phyloP scores from a whole-genome alignment of 2,797 vertebrate species.

The Ibycter americanus region DNA sequence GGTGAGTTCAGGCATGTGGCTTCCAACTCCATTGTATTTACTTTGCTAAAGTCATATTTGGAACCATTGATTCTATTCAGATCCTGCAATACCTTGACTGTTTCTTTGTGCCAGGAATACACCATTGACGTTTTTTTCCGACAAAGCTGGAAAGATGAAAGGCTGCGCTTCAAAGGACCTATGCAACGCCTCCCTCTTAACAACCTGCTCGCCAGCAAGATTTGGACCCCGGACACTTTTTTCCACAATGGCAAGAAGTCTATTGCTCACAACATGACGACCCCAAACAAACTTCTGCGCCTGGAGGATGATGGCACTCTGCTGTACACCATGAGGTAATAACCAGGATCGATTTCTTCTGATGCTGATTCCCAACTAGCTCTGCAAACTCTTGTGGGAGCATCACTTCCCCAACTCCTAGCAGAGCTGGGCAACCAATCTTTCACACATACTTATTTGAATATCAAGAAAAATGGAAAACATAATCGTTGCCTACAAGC shows the following conservation, averaged over 20 bases:
- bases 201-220: conserved; percentile 89
- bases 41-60: neutral
- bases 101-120: conserved; percentile 81
- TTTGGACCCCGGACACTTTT: conserved; percentile 91
- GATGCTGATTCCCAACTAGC: neutral
- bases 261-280: conserved; percentile 91
- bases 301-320: conserved; percentile 88
- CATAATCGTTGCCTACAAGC: conserved; percentile 1
- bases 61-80: neutral
- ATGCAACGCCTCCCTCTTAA: conserved; percentile 89
- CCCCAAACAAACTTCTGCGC: conserved; percentile 88
- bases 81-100: neutral
- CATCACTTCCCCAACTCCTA: neutral
- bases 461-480: conserved; percentile 50
- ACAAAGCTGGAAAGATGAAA: conserved; percentile 91
- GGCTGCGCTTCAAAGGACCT: conserved; percentile 87
- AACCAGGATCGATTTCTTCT: neutral
- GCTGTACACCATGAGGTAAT: conserved; percentile 95
- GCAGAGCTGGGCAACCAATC: neutral
- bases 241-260: conserved; percentile 92
- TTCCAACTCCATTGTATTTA: neutral
- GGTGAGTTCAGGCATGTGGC: conserved; percentile 77
- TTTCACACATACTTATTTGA: neutral
- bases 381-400: neutral
- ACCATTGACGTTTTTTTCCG: conserved; percentile 92